Conservation (phyloP, 1,140 invertebrate genomes). For the Choristoneura fumiferana region DNA sequence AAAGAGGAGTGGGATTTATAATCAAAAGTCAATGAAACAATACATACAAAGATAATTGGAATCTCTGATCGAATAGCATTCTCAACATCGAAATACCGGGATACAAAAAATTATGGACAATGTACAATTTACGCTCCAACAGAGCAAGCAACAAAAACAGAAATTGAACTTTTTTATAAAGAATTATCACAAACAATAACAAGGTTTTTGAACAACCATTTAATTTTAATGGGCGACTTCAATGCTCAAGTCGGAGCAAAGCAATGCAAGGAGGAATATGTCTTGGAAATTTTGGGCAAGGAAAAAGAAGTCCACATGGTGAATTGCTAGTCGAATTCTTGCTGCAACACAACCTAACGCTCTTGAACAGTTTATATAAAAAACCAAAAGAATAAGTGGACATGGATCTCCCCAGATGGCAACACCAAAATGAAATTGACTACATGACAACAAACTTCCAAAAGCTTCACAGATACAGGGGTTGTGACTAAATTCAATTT, state of each 20-base stretch:
- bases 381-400: slow-evolving; percentile 21
- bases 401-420: slow-evolving; percentile 24
- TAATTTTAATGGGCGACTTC: slow-evolving; percentile 29
- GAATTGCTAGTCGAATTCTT: slow-evolving; percentile 19
- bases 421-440: no score
- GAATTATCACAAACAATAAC: no score
- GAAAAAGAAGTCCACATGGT: slow-evolving; percentile 26
- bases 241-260: slow-evolving; percentile 21
- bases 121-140: slow-evolving; percentile 24
- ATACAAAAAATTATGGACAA: slow-evolving; percentile 15
- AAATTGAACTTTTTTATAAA: slow-evolving; percentile 20
- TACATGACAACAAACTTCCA: no score
- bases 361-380: slow-evolving; percentile 29
- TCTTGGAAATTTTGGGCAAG: slow-evolving; percentile 21
- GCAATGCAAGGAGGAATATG: slow-evolving; percentile 22
- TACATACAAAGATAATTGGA: no score
- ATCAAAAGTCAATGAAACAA: no score
- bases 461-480: no score
- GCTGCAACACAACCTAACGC: slow-evolving; percentile 24
- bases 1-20: no score
- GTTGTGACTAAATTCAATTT: no score
- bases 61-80: slow-evolving; percentile 22
- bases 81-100: slow-evolving; percentile 21
- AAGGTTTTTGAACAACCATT: slow-evolving; percentile 8
- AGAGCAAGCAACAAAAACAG: slow-evolving; percentile 17